Evolutionary conservation across 1,140 invertebrate genomes (phyloP).

Genomic region (Drosophila navojoa): DNA sequence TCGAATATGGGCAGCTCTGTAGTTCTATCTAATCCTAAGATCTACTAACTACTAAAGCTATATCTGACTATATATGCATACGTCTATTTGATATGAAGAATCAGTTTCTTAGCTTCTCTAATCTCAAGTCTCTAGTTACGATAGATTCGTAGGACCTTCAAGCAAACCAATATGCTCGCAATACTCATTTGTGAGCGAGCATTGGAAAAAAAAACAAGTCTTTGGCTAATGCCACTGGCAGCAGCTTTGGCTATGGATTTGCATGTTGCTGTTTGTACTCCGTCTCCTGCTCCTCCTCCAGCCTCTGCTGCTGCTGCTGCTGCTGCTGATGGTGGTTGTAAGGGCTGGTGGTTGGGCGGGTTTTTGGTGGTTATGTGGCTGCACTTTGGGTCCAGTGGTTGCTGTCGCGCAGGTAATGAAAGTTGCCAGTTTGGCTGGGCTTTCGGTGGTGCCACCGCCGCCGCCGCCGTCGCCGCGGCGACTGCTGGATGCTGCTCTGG

Average conservation of each 20-base stretch:
- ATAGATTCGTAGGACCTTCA: too few species aligned
- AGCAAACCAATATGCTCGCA: neutral
- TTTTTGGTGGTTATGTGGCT: constrained; percentile 14
- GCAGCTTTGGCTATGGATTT: constrained; percentile 61
- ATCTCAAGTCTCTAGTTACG: too few species aligned
- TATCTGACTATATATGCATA: too few species aligned
- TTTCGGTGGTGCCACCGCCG: neutral
- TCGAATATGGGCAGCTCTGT: too few species aligned
- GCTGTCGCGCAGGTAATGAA: constrained; percentile 47
- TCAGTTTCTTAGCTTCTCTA: too few species aligned
- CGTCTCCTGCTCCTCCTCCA: constrained; percentile 1
- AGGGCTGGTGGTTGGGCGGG: constrained; percentile 21
- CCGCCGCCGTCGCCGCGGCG: too few species aligned
- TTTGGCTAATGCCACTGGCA: constrained; percentile 24
- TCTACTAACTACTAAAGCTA: too few species aligned
- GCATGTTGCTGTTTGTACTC: constrained; percentile 51
- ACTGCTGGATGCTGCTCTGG: neutral
- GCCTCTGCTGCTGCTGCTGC: constrained; percentile 8
- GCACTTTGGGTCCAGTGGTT: constrained; percentile 45
- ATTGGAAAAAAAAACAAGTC: neutral
- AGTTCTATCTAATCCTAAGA: too few species aligned
- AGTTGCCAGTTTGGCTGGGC: constrained; percentile 34
- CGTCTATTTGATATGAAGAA: too few species aligned
- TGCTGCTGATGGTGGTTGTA: constrained; percentile 18
- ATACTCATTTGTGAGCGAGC: neutral